Percentiles rank a stretch among this genome's conserved stretches.
These are phyloP conservation scores for Limonius californicus DNA, from an alignment of 1,140 invertebrate genomes.

Conservation along the genomic window DNA sequence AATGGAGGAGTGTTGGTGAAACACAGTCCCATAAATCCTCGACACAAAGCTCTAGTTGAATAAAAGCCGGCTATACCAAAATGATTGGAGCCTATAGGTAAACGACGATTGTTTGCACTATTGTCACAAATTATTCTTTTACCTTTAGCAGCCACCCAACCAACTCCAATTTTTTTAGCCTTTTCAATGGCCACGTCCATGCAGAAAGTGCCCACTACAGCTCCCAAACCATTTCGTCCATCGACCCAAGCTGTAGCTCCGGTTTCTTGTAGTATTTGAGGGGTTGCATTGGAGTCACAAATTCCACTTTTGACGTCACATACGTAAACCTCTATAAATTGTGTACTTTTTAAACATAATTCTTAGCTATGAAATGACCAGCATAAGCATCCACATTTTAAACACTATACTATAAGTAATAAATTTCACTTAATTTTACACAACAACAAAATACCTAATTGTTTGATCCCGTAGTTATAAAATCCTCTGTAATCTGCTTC, in stretches of 20 bases:
- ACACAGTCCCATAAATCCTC: slow-evolving; percentile 79
- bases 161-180: slow-evolving; percentile 77
- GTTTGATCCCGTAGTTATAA: slow-evolving; percentile 88
- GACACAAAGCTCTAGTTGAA: slow-evolving; percentile 67
- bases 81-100: slow-evolving; percentile 74
- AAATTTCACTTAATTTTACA: no score
- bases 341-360: background rate
- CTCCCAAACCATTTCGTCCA: slow-evolving; percentile 79
- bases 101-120: background rate
- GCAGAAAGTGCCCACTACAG: slow-evolving; percentile 84
- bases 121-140: slow-evolving; percentile 19
- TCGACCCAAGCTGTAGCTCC: slow-evolving; percentile 79
- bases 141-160: slow-evolving; percentile 79
- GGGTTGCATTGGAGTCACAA: slow-evolving; percentile 55
- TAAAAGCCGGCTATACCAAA: slow-evolving; percentile 92
- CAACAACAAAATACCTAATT: no score
- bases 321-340: slow-evolving; percentile 59
- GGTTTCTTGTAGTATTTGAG: slow-evolving; percentile 67
- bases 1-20: slow-evolving; percentile 93
- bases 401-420: no score
- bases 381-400: no score
- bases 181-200: slow-evolving; percentile 89
- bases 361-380: no score
- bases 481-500: slow-evolving; percentile 84
- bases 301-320: slow-evolving; percentile 56